Conservation (phyloP, 2,888 invertebrate genomes). For the Nycteola revayana region DNA sequence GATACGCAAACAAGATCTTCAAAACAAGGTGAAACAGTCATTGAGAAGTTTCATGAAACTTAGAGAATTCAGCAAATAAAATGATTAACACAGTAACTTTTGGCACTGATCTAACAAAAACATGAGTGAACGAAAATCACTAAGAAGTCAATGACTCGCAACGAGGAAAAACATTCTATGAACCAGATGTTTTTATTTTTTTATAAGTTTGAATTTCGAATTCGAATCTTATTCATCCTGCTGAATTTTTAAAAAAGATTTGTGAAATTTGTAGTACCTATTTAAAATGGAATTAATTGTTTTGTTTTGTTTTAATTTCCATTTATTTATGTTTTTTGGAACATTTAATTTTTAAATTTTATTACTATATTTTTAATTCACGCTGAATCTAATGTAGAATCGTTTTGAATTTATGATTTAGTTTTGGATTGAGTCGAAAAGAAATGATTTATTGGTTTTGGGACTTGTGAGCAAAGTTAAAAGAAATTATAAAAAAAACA, state of each 20-base stretch:
- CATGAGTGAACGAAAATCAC: constrained; percentile 66
- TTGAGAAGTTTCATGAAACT: constrained; percentile 35
- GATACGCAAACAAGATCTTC: constrained; percentile 53
- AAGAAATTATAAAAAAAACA: no score
- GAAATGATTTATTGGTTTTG: constrained; percentile 2
- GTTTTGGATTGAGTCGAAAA: no score
- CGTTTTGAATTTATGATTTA: no score
- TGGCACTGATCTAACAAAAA: constrained; percentile 51
- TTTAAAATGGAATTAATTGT: constrained; percentile 10
- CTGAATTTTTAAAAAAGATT: no score
- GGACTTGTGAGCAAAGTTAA: no score
- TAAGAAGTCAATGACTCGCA: constrained; percentile 64
- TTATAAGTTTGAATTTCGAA: constrained; percentile 18
- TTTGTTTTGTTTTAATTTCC: constrained; percentile 25
- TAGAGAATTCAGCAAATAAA: constrained; percentile 38
- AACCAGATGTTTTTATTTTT: constrained; percentile 27
- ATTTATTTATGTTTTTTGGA: constrained; percentile 12
- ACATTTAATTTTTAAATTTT: no score
- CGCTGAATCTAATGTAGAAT: no score
- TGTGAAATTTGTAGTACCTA: no score
- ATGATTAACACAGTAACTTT: constrained; percentile 48
- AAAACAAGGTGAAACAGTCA: constrained; percentile 47
- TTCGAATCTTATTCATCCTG: constrained; percentile 1
- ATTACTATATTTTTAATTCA: no score
- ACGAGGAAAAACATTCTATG: constrained; percentile 43